Evolutionary conservation across 1,140 invertebrate species (phyloP), one percentile per base, ranked within the genome.

Genomic region (Polyergus mexicanus): DNA sequence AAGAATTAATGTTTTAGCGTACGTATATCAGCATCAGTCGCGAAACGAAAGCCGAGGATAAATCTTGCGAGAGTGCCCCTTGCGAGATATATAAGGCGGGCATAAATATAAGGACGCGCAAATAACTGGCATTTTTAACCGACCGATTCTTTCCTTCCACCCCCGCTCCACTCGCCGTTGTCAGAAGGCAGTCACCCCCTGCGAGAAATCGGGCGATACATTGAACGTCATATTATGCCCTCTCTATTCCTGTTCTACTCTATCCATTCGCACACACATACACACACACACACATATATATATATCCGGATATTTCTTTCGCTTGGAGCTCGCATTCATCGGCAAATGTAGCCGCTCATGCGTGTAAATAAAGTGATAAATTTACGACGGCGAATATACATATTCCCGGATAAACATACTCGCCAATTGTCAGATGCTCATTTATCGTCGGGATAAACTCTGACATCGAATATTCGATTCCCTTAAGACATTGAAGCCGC

Each of bases 311-410:
- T 85, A 78, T 85, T 85, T 88, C 80, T 68, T 62, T 41, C 54
- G 47, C 60, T 88, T 72, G 62, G 11, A 22, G 47, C 28, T 69
- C 75, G 60, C 74, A 66, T 72, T 28, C 51, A 2, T 35, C 71
- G 41, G 54, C 56, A 69, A 88, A 85, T 56, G 84, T 56, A 38
- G 32, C 3, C 71, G 44, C 44, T 28, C 84, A 72, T 86, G 63
- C 69, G 77, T 86, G 84, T 77, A 89, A 89, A 89, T 89, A 89
- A 89, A 77, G 58, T 47, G 76, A 56, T 66, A 86, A 89, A 89
- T 89, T 89, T 89, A 88, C 56, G 84, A 77, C 11, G 68, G 72
- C 44, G 80, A 86, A 89, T 88, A 86, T 47, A 71, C 44, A n/a
- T n/a, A n/a, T 54, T 74, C 66, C 58, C 60, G 35, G 58, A 68